Conservation (phyloP, 2,113 vertebrate genomes). For the Istiophorus platypterus region DNA sequence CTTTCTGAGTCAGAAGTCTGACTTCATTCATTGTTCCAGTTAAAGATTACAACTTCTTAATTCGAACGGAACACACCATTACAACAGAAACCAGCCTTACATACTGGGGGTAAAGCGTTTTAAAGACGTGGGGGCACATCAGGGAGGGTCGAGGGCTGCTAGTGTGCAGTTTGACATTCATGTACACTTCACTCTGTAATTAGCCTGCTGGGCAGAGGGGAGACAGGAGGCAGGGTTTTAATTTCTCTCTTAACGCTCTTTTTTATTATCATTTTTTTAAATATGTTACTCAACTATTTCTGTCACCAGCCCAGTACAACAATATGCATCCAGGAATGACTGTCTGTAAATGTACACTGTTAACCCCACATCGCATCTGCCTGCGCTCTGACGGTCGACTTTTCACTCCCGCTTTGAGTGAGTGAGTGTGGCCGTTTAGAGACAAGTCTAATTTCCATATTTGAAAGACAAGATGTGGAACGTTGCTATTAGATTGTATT, state of each 20-base stretch:
- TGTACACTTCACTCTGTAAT: background rate
- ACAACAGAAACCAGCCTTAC: background rate
- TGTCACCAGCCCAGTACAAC: background rate
- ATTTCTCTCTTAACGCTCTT: background rate
- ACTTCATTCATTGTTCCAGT: no score
- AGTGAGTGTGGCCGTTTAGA: background rate
- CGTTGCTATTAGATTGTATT: background rate
- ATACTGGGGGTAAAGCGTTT: background rate
- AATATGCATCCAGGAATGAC: background rate
- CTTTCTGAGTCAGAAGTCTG: no score
- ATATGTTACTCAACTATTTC: no score
- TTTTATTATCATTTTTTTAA: no score
- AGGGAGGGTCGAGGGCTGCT: background rate
- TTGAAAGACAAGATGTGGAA: background rate
- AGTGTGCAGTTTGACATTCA: background rate
- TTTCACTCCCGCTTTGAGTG: background rate
- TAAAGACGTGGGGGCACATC: background rate
- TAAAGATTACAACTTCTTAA: no score
- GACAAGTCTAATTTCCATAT: background rate
- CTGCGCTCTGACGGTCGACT: background rate
- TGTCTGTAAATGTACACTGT: background rate
- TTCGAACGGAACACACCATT: no score
- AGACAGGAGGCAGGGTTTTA: background rate
- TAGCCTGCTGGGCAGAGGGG: background rate
- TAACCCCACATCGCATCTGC: background rate